Conservation (phyloP, 1,140 invertebrate species). For the Magallana gigas region DNA sequence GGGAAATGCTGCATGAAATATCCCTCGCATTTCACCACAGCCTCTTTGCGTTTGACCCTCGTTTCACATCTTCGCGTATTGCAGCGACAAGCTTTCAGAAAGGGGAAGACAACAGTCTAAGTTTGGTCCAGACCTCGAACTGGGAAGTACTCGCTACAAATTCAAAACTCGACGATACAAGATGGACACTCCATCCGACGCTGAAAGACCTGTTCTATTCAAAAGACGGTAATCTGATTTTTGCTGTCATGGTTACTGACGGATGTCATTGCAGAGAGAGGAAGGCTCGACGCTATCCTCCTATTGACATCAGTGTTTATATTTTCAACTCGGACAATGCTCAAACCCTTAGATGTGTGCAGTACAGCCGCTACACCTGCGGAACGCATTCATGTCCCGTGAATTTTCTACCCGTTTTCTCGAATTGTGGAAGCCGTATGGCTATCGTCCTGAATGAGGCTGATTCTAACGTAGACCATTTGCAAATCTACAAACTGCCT, state of each 20-base stretch:
- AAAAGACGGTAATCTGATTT: constrained; percentile 75
- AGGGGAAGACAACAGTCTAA: constrained; percentile 75
- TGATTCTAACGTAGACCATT: constrained; percentile 72
- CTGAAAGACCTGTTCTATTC: constrained; percentile 76
- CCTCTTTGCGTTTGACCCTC: constrained; percentile 77
- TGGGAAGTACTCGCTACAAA: constrained; percentile 75
- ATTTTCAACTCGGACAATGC: constrained; percentile 76
- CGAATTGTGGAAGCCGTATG: constrained; percentile 77
- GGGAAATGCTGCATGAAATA: constrained; percentile 70
- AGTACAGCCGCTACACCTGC: constrained; percentile 77
- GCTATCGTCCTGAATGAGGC: constrained; percentile 77
- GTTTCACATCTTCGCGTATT: constrained; percentile 74
- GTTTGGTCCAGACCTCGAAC: constrained; percentile 67
- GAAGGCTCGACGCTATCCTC: constrained; percentile 70
- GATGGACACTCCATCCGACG: constrained; percentile 69
- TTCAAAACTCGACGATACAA: constrained; percentile 71
- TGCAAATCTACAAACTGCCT: constrained; percentile 78
- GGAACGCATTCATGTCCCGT: constrained; percentile 75
- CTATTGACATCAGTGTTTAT: constrained; percentile 76
- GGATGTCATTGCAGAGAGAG: constrained; percentile 76
- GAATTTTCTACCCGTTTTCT: constrained; percentile 78
- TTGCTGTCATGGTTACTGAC: constrained; percentile 74
- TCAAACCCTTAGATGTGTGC: constrained; percentile 77
- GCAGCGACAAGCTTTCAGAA: constrained; percentile 76
- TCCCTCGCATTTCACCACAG: constrained; percentile 70